Base-by-base conservation (phyloP, 2,888 invertebrate genomes). In the Hesperia comma region DNA sequence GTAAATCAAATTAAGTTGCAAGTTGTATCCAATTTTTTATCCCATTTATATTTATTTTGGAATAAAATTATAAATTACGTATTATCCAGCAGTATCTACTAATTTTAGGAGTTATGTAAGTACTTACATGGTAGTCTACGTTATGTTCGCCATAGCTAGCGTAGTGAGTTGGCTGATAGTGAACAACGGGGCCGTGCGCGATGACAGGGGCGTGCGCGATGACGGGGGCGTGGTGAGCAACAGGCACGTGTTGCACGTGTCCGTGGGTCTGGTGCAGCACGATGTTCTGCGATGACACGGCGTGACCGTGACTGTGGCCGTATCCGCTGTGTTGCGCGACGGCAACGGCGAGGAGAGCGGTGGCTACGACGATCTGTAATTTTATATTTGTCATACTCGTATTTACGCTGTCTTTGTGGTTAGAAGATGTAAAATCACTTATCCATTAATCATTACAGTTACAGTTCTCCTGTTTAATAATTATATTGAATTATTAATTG, bases 181-280 rank as follows among this genome's bases (percentile, higher is more conserved):
- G 26, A 26, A 26, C 26, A 26, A 26, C 5, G 5, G 26, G 26
- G 26, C 3, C 26, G 26, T 26, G 26, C 5, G 26, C 26, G 26
- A 26, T 26, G 5, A 26, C 26, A 26, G 26, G 26, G 26, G 87
- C 85, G 19, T 83, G 79, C 5, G 43, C 43, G 43, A 15, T 15
- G 15, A 43, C 15, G 4, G 43, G 43, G 7, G 55, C 40, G 15
- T 56, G 41, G 71, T 89, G 87, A 70, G 88, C 89, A 32, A 86
- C 85, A 54, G 87, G 83, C 62, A 88, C 76, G 26, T 83, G 83
- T 75, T 90, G 90, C 56, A 12, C 33, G 21, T 80, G 79, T 49
- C 90, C 90, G 74, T 78, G 74, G 26, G 64, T 75, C 67, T 81
- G 78, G 62, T 84, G 80, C 61, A 80, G 74, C 19, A 75, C 74